phyloP scores from a whole-genome alignment of 2,797 vertebrate species.

The Urosaurus nigricauda region DNA sequence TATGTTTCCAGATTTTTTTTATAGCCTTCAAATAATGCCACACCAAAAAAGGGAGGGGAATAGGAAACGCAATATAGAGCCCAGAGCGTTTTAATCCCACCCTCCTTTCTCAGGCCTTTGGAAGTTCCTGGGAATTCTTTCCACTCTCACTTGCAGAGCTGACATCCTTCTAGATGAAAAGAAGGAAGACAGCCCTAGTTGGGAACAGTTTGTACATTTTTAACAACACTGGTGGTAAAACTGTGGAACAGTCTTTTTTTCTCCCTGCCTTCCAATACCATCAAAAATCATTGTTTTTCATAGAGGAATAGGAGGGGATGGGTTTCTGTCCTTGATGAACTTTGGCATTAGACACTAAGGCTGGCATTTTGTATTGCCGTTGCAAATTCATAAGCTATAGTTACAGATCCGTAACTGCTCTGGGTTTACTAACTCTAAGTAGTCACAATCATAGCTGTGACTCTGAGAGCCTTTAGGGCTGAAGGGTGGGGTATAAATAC shows the following conservation, averaged over 20 bases:
- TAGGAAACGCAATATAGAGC: conserved; percentile 71
- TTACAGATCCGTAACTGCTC: too few species aligned
- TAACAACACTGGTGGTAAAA: background rate
- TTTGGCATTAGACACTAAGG: background rate
- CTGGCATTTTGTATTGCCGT: too few species aligned
- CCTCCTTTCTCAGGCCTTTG: background rate
- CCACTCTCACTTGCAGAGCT: conserved; percentile 49
- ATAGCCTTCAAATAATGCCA: conserved; percentile 67
- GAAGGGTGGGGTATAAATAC: too few species aligned
- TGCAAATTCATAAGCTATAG: too few species aligned
- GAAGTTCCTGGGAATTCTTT: conserved; percentile 58
- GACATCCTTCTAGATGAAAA: background rate
- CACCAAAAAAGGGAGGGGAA: conserved; percentile 52
- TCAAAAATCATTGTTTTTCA: background rate
- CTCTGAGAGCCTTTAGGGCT: too few species aligned
- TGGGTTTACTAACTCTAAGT: too few species aligned
- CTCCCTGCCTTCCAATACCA: background rate
- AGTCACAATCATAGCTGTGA: too few species aligned
- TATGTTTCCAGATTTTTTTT: conserved; percentile 66
- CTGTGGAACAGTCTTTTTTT: background rate
- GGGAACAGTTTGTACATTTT: background rate
- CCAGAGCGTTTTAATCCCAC: conserved; percentile 63
- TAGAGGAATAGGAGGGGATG: background rate
- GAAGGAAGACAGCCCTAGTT: background rate
- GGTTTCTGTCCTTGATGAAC: background rate